Conservation (phyloP, 1,140 invertebrate genomes). For the Batillaria attramentaria region DNA sequence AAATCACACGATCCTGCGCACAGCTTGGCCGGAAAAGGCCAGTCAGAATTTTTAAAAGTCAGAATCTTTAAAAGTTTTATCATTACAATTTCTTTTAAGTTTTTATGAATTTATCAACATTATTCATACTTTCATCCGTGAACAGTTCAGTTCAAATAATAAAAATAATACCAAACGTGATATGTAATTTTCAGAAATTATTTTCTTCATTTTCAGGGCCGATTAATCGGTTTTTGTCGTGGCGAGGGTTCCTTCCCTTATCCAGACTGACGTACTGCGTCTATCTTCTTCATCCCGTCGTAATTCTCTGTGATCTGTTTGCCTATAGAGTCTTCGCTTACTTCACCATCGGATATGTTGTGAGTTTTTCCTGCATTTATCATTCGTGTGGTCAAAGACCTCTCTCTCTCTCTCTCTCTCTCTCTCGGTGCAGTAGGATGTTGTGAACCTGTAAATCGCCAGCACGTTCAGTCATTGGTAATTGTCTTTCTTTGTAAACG, state of each 20-base stretch:
- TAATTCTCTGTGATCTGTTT: slow-evolving; percentile 48
- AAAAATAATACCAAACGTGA: too few relatives aligned
- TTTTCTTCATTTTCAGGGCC: slow-evolving; percentile 71
- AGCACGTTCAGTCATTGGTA: background rate
- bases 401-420: too few relatives aligned
- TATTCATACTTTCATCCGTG: too few relatives aligned
- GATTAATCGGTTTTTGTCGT: slow-evolving; percentile 83
- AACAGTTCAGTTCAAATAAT: too few relatives aligned
- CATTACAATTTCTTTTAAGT: too few relatives aligned
- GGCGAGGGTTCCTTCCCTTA: slow-evolving; percentile 84
- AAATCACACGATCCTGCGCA: too few relatives aligned
- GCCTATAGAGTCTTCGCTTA: slow-evolving; percentile 29
- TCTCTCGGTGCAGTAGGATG: too few relatives aligned
- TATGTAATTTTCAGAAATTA: too few relatives aligned
- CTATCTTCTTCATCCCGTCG: slow-evolving; percentile 86
- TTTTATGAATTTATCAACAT: too few relatives aligned
- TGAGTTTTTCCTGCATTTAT: background rate
- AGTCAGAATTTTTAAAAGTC: too few relatives aligned
- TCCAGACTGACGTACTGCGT: slow-evolving; percentile 90
- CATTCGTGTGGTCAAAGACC: background rate
- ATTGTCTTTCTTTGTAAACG: background rate
- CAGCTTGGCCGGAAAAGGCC: too few relatives aligned
- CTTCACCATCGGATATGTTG: slow-evolving; percentile 30
- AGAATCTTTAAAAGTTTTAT: too few relatives aligned
- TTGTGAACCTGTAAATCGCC: background rate